Percentiles rank a stretch among this genome's conserved stretches.
Evolutionary conservation across 2,113 vertebrate genomes (phyloP).

Genomic region (Progne subis): DNA sequence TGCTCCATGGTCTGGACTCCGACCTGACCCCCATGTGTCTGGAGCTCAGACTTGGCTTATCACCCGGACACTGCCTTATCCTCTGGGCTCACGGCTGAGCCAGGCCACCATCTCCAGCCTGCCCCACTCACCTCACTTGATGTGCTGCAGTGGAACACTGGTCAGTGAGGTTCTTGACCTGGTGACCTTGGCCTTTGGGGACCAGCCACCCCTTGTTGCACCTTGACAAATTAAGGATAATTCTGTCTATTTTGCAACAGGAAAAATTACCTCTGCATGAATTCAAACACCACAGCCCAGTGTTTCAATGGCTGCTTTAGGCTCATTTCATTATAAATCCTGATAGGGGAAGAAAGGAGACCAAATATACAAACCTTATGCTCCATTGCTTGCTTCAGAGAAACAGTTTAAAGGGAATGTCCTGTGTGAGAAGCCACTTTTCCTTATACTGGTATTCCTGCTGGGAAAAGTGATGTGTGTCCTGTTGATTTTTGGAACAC

Average conservation of each 20-base stretch:
- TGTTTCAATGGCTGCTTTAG: background rate
- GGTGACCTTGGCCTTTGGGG: background rate
- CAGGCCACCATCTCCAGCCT: background rate
- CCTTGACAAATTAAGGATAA: background rate
- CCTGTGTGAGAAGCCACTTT: background rate
- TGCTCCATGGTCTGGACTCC: background rate
- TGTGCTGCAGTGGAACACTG: background rate
- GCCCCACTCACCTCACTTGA: background rate
- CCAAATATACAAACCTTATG: background rate
- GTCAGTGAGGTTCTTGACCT: background rate
- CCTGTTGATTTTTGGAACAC: background rate
- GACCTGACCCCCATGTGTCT: rapidly evolving
- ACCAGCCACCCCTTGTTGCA: background rate
- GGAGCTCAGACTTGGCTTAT: background rate
- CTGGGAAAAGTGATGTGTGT: background rate
- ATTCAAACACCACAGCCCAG: background rate
- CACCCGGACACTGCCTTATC: background rate
- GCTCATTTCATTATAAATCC: background rate
- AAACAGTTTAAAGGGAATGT: background rate
- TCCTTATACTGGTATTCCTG: background rate
- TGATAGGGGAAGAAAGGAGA: background rate
- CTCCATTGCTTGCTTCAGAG: background rate
- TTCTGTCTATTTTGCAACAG: background rate
- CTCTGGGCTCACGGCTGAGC: background rate
- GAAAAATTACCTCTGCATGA: background rate